Evolutionary conservation across 2,113 vertebrate species (phyloP).

Genomic region (Nesospiza acunhae): DNA sequence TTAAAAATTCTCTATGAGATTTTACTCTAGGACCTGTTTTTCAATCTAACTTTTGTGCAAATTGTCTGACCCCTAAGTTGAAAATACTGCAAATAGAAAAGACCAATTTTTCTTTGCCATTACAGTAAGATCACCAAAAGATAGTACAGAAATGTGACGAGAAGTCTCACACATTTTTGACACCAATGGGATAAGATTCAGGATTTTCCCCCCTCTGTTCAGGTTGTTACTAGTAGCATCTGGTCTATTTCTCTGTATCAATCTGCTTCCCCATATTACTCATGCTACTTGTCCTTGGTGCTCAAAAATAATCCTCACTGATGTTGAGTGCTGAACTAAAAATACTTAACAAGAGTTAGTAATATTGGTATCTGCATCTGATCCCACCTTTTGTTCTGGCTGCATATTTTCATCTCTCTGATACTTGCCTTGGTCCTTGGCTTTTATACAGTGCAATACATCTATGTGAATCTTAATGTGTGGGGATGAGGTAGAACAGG

Average conservation of each 20-base stretch:
- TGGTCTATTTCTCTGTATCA: neutral
- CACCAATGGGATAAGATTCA: neutral
- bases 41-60: neutral
- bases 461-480: neutral
- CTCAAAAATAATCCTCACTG: neutral
- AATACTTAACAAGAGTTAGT: neutral
- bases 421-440: neutral
- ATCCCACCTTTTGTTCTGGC: neutral
- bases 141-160: neutral
- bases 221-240: neutral
- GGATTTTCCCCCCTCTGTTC: neutral
- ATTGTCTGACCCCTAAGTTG: neutral
- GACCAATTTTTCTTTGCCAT: neutral
- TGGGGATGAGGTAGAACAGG: accelerated
- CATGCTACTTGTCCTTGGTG: neutral
- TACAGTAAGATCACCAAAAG: neutral
- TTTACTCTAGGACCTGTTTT: neutral
- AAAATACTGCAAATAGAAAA: neutral
- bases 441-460: neutral
- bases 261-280: neutral
- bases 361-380: neutral
- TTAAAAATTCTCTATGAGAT: neutral
- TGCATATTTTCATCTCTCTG: neutral
- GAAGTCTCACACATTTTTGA: neutral
- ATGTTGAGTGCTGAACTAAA: neutral